These are phyloP conservation scores for Pseudachorutes palmiensis DNA, from an alignment of 1,140 invertebrate species.

Conservation along the genomic window DNA sequence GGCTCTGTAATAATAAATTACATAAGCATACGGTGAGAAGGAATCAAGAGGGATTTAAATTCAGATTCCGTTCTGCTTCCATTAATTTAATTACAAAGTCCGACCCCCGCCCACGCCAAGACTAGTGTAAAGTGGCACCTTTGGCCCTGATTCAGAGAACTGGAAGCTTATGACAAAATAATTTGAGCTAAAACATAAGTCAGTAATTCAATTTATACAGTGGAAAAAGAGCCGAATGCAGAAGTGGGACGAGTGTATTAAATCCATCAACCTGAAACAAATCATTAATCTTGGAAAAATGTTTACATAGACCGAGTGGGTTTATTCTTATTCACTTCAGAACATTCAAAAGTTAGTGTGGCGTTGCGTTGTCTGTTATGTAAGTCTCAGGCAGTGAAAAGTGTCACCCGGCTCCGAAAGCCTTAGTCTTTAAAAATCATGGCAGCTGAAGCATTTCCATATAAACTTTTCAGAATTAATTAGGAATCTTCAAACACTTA, in stretches of 20 bases:
- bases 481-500: neutral
- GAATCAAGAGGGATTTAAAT: neutral
- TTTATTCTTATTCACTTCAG: neutral
- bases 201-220: neutral
- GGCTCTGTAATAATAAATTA: conserved; percentile 2
- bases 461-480: neutral
- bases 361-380: too few species aligned
- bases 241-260: neutral
- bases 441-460: too few species aligned
- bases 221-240: neutral
- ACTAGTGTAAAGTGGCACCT: neutral
- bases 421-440: neutral
- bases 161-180: too few species aligned
- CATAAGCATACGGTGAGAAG: neutral
- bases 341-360: too few species aligned
- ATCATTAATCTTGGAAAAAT: conserved; percentile 3
- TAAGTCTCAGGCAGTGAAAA: too few species aligned
- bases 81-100: conserved; percentile 1
- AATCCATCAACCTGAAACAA: conserved; percentile 7
- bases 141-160: neutral
- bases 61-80: neutral
- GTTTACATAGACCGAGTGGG: neutral
- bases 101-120: neutral
- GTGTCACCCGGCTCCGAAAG: too few species aligned
- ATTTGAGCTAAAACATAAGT: neutral